These are phyloP conservation scores for Aleiodes leptofemur DNA, from an alignment of 2,888 invertebrate genomes.

Conservation along the genomic window DNA sequence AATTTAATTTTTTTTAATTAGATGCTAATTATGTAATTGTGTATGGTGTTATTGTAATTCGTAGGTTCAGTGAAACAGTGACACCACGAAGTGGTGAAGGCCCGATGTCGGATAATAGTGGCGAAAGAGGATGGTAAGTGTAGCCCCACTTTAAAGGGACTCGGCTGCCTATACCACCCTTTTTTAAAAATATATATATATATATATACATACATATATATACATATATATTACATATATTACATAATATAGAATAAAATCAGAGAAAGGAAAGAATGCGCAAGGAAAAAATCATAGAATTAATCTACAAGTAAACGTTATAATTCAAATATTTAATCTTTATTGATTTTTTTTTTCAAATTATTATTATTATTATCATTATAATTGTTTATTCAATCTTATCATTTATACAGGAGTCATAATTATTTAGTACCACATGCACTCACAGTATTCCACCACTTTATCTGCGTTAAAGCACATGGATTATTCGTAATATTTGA, in stretches of 20 bases:
- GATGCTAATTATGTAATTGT: constrained; percentile 62
- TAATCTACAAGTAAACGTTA: constrained; percentile 8
- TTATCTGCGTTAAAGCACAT: constrained; percentile 15
- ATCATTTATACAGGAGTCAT: no score
- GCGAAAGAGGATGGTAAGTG: constrained; percentile 74
- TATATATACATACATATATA: no score
- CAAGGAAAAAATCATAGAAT: neutral
- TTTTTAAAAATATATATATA: neutral
- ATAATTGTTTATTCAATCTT: constrained; percentile 4
- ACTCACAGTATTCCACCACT: neutral
- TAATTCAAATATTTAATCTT: no score
- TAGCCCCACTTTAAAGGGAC: constrained; percentile 63
- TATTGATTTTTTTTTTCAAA: constrained; percentile 12
- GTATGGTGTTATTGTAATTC: constrained; percentile 69
- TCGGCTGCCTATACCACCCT: constrained; percentile 60
- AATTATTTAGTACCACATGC: constrained; percentile 6
- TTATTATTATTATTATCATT: constrained; percentile 21
- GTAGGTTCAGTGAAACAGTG: constrained; percentile 76
- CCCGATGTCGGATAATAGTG: constrained; percentile 73
- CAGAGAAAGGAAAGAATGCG: neutral
- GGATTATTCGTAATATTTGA: no score
- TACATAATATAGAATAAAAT: constrained; percentile 10
- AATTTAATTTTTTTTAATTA: constrained; percentile 11
- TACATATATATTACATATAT: no score
- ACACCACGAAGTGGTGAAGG: constrained; percentile 74